A percentile compares a stretch with the other conserved stretches of the same genome.
Conservation (phyloP, 2,888 invertebrate species). For the Mimachlamys varia region DNA sequence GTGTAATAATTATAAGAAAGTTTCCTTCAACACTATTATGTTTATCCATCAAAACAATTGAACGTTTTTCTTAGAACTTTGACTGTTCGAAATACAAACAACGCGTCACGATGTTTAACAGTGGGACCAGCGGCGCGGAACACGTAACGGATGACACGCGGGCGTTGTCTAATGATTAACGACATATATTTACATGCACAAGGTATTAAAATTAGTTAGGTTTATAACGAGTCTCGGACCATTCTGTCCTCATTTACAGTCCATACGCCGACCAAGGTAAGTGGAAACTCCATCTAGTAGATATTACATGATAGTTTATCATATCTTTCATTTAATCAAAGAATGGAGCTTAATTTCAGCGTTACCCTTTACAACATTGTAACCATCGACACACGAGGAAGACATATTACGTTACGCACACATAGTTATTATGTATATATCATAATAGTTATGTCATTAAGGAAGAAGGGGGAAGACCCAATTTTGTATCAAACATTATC, state of each 20-base stretch:
- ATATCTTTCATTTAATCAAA: too few species aligned
- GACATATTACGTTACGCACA: too few species aligned
- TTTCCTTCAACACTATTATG: neutral
- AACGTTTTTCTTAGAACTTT: neutral
- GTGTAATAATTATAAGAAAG: too few species aligned
- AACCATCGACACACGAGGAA: too few species aligned
- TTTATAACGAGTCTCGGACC: neutral
- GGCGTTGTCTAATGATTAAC: slow-evolving; percentile 4
- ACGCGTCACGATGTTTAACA: neutral
- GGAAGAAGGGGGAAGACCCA: too few species aligned
- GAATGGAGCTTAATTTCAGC: too few species aligned
- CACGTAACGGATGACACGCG: neutral
- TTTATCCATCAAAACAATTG: neutral
- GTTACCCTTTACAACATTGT: too few species aligned
- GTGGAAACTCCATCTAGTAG: neutral
- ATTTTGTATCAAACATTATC: too few species aligned
- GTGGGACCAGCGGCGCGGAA: neutral
- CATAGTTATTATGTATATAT: too few species aligned
- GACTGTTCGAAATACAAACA: neutral
- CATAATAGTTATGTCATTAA: too few species aligned
- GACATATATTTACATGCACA: slow-evolving; percentile 27
- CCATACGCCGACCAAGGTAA: neutral
- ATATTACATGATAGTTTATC: too few species aligned
- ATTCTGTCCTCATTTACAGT: neutral
- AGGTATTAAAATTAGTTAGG: slow-evolving; percentile 33